Percentiles rank a stretch among this genome's conserved stretches.
Evolutionary conservation across 2,113 vertebrate genomes (phyloP).

Genomic region (Centropristis striata): DNA sequence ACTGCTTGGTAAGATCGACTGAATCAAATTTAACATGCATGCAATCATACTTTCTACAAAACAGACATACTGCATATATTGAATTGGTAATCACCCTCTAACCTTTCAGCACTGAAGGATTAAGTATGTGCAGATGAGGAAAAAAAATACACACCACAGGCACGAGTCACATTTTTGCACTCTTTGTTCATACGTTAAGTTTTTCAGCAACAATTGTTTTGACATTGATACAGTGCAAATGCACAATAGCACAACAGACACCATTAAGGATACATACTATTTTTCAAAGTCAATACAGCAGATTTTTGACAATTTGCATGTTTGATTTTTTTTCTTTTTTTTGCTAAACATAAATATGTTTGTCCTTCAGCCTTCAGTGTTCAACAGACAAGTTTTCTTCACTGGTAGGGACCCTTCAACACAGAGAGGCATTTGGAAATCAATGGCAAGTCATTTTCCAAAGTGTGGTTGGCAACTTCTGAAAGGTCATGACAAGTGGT

Average conservation of each 20-base stretch:
- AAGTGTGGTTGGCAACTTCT: constrained; percentile 60
- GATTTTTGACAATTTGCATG: constrained; percentile 78
- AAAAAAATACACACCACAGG: constrained; percentile 39
- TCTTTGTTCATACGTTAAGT: constrained; percentile 73
- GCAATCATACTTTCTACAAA: background rate
- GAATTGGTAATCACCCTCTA: background rate
- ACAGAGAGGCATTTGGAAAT: constrained; percentile 49
- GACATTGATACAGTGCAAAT: constrained; percentile 82
- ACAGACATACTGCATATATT: background rate
- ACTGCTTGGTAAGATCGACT: background rate
- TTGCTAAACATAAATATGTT: constrained; percentile 67
- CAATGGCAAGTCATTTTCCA: constrained; percentile 59
- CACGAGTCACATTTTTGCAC: constrained; percentile 55
- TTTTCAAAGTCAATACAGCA: constrained; percentile 79
- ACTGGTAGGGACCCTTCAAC: constrained; percentile 50
- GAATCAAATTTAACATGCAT: background rate
- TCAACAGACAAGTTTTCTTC: constrained; percentile 44
- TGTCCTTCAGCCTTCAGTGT: constrained; percentile 55
- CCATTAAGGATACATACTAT: constrained; percentile 75
- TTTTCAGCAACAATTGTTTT: constrained; percentile 70
- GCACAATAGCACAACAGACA: constrained; percentile 81
- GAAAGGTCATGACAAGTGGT: constrained; percentile 53
- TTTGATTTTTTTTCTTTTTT: constrained; percentile 60
- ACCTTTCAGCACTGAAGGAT: background rate
- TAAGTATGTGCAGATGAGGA: constrained; percentile 23